Evolutionary conservation across 2,888 invertebrate species (phyloP).

Genomic region (Malacosoma neustria): DNA sequence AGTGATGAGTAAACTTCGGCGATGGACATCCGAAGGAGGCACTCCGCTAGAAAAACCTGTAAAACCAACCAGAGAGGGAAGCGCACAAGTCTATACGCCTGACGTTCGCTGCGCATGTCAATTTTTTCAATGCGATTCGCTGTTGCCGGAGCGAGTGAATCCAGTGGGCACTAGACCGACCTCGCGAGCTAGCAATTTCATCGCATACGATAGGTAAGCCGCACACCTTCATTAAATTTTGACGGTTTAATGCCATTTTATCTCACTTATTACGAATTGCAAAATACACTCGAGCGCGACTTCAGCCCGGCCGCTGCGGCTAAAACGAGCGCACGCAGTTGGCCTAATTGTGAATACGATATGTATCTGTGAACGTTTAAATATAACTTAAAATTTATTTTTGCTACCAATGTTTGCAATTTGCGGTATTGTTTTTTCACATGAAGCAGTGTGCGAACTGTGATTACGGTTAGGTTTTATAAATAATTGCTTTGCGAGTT

Average conservation of each 20-base stretch:
- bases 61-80: slow-evolving; percentile 81
- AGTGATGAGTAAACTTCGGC: slow-evolving; percentile 69
- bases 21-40: slow-evolving; percentile 82
- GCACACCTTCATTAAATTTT: slow-evolving; percentile 27
- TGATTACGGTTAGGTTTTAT: too few relatives aligned
- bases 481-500: background rate
- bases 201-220: slow-evolving; percentile 60
- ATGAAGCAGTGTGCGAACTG: slow-evolving; percentile 2
- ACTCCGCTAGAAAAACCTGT: slow-evolving; percentile 76
- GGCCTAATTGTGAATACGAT: slow-evolving; percentile 68
- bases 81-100: slow-evolving; percentile 81
- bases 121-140: slow-evolving; percentile 86
- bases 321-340: slow-evolving; percentile 68
- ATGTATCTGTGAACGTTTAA: slow-evolving; percentile 52
- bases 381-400: slow-evolving; percentile 49
- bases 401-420: slow-evolving; percentile 45
- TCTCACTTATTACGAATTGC: slow-evolving; percentile 39
- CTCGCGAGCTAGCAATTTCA: slow-evolving; percentile 74
- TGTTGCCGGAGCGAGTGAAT: slow-evolving; percentile 84
- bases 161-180: slow-evolving; percentile 79
- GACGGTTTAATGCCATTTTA: slow-evolving; percentile 40
- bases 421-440: slow-evolving; percentile 23
- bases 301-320: slow-evolving; percentile 59
- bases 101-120: slow-evolving; percentile 92
- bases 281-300: slow-evolving; percentile 44